Percentiles rank a stretch among this genome's conserved stretches.
phyloP scores from a whole-genome alignment of 2,888 invertebrate genomes.

The Limenitis camilla region DNA sequence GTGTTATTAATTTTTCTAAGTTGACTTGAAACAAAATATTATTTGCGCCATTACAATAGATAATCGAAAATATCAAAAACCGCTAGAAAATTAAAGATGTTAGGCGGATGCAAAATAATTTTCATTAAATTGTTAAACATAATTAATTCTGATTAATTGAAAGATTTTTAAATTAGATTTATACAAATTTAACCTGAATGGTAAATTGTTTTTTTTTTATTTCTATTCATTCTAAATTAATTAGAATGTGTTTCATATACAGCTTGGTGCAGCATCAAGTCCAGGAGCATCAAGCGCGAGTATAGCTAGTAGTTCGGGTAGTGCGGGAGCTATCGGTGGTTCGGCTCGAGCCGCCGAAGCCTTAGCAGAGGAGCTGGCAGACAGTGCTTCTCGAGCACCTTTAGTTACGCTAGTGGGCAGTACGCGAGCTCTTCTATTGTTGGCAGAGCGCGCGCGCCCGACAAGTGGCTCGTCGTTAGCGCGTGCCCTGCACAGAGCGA shows the following conservation, averaged over 20 bases:
- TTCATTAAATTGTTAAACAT: too few relatives aligned
- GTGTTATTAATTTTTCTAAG: constrained; percentile 10
- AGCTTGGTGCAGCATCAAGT: not conserved
- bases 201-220: too few relatives aligned
- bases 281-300: constrained; percentile 29
- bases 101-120: too few relatives aligned
- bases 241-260: too few relatives aligned
- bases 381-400: constrained; percentile 37
- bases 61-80: too few relatives aligned
- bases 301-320: constrained; percentile 32
- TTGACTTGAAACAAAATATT: not conserved
- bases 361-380: constrained; percentile 33
- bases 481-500: constrained; percentile 32
- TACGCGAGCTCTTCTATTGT: constrained; percentile 40
- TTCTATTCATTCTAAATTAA: not conserved
- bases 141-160: too few relatives aligned
- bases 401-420: constrained; percentile 40
- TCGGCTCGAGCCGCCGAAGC: constrained; percentile 36
- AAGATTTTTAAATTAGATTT: too few relatives aligned
- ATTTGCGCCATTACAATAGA: too few relatives aligned
- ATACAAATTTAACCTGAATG: not conserved
- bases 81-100: too few relatives aligned
- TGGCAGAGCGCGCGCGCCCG: constrained; percentile 30
- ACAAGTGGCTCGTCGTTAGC: constrained; percentile 30
- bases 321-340: constrained; percentile 32